Evolutionary conservation across 1,140 invertebrate species (phyloP), one percentile per base, ranked within the genome.

Genomic region (Pectinophora gossypiella): DNA sequence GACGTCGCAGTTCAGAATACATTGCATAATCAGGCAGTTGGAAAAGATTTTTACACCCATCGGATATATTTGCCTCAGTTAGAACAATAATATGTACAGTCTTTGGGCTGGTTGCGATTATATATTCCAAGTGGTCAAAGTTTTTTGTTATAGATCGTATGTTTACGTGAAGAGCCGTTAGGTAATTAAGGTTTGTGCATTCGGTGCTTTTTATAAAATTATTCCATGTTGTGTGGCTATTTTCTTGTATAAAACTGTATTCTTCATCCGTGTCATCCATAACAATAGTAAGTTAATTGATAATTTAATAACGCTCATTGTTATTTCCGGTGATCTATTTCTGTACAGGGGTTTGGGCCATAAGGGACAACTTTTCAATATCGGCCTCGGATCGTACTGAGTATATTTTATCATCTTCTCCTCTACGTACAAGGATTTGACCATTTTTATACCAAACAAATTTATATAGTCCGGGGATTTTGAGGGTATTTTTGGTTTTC

Each of bases 391-490:
- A 36, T 3, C 35, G 47, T 10, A 49, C n/a, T 5, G 7, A 9
- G 15, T 19, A 6, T 2, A n/a, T 12, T 42, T 40, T 40, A 23
- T 42, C 19, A 1, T 23, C 23, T 1, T 50, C 48, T 1, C 2
- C 13, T 50, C 16, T 50, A n/a, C 48, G 19, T n/a, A 19, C 48
- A 35, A 50, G 3, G 2, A 50, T 19, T 16, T 15, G 4, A 23
- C 48, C 48, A 16, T 42, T 27, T 42, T 50, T 50, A 12, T 18
- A 38, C 48, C 48, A 50, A 1, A 50, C 36, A 42, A 6, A 50
- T 42, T 42, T 40, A 50, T 12, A 50, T 6, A 40, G 20, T 6
- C 3, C 4, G 3, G 12, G 19, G 1, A 18, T 12, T 19, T 50
- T 40, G 5, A 50, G 35, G 1, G 13, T 21, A 1, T 2, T 3